Evolutionary conservation across 2,797 vertebrate species (phyloP), one percentile per base, ranked within the genome.

Genomic region (Anolis apletophallus): DNA sequence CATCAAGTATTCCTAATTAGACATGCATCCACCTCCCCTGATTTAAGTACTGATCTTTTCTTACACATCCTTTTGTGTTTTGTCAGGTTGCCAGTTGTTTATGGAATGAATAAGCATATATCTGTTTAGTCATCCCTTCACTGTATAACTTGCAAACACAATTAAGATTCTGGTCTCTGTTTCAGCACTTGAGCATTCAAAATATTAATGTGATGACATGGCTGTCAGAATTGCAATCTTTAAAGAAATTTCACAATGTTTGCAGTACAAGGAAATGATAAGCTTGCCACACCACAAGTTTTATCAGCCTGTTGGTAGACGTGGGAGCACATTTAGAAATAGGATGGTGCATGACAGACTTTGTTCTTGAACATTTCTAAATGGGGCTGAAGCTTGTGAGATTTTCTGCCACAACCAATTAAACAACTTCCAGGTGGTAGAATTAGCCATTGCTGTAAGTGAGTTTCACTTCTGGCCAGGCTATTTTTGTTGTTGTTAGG

Each of bases 181-280:
- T 88, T 81, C 40, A 81, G 13, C 83, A 68, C 36, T 81, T 90
- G 79, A 72, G 23, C 57, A 0, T 19, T 89, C 50, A 85, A 84
- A 92, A 90, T 32, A 74, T 85, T 88, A 73, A 86, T 89, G 54
- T 83, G n/a, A 54, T 91, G 89, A 77, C 4, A 23, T 84, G 76
- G 67, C 46, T 91, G 3, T 76, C 57, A 92, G 59, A 55, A n/a
- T 32, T 93, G 57, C 83, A 75, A 89, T 89, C 57, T 77, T 64
- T 46, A 19, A 21, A 89, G 16, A 1, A 72, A 40, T 85, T 91
- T 87, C 78, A 72, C 21, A 83, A 77, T 80, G 14, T 80, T 81
- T 34, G 73, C 50, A 77, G 85, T 32, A 80, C 8, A 91, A 79
- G 90, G 21, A 52, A 32, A 26, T 69, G n/a, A 21, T 29, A 88